Base-by-base conservation (phyloP, 2,113 vertebrate species). In the Pimephales promelas region DNA sequence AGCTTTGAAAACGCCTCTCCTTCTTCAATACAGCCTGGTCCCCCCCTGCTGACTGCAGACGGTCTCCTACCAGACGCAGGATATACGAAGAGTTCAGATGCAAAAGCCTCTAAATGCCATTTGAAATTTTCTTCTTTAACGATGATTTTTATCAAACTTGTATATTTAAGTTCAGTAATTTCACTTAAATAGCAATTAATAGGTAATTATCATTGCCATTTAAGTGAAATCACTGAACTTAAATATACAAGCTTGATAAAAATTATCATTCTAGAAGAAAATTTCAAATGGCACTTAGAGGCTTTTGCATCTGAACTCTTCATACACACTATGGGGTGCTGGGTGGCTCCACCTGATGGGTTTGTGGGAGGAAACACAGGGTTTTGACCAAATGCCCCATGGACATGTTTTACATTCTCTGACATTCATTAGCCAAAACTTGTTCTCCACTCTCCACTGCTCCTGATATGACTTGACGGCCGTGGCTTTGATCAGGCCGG, bases 1-100 rank as follows among this genome's bases (percentile, higher is more conserved):
- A 87, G 71, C 86, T 87, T 87, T 75, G 61, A 87, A 82, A 82
- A 87, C 16, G 5, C 66, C 70, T 87, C 81, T 79, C 40, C 57
- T 70, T 79, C 84, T 64, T 64, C 49, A 66, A n/a, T 49, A 59
- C 52, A 59, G 54, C 83, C 64, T 78, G 28, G 54, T 72, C 62
- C 79, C 62, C 79, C 71, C 59, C 78, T 40, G 59, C 34, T 71
- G 79, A 76, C 64, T 80, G 24, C 84, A 56, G 77, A 81, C 26
- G 47, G 34, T 28, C 61, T 16, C 80, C 77, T 31, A 24, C 75
- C 75, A 5, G 57, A 78, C 2, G 56, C 75, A 77, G 76, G 76
- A 61, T 78, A 61, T 34, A n/a, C n/a, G n/a, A n/a, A n/a, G n/a
- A n/a, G n/a, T n/a, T n/a, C n/a, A n/a, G n/a, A n/a, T n/a, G n/a